These are phyloP conservation scores for Drosophila cracens DNA, from an alignment of 2,888 invertebrate genomes.

Conservation along the genomic window DNA sequence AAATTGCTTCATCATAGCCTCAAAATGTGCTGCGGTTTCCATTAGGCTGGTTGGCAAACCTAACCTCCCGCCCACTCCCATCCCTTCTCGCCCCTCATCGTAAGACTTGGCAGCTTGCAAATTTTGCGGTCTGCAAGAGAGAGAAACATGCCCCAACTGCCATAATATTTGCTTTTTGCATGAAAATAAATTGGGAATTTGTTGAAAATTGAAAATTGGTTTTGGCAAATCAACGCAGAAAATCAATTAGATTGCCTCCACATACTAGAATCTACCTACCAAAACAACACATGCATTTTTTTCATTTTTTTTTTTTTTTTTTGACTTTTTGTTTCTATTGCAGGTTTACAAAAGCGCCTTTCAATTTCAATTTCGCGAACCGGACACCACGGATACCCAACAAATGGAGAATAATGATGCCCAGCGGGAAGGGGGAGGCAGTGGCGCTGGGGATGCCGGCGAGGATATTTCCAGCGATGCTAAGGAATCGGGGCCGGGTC, in stretches of 20 bases:
- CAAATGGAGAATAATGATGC: slow-evolving; percentile 73
- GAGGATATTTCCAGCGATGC: slow-evolving; percentile 65
- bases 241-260: slow-evolving; percentile 78
- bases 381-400: slow-evolving; percentile 73
- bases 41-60: slow-evolving; percentile 58
- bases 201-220: slow-evolving; percentile 63
- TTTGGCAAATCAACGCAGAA: slow-evolving; percentile 61
- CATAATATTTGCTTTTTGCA: slow-evolving; percentile 72
- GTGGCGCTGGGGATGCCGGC: slow-evolving; percentile 45
- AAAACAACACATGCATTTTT: slow-evolving; percentile 48
- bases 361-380: slow-evolving; percentile 85
- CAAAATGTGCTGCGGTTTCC: slow-evolving; percentile 78
- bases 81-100: background rate
- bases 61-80: slow-evolving; percentile 5
- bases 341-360: slow-evolving; percentile 83
- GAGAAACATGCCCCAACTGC: slow-evolving; percentile 46
- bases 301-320: slow-evolving; percentile 14
- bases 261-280: slow-evolving; percentile 26
- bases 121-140: slow-evolving; percentile 65
- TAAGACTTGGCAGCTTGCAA: slow-evolving; percentile 68
- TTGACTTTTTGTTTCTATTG: slow-evolving; percentile 32
- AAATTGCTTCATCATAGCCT: slow-evolving; percentile 79
- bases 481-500: slow-evolving; percentile 78
- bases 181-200: slow-evolving; percentile 77
- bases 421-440: slow-evolving; percentile 35